Base-by-base conservation (phyloP, 2,888 invertebrate genomes). In the Xiphydria camelus region DNA sequence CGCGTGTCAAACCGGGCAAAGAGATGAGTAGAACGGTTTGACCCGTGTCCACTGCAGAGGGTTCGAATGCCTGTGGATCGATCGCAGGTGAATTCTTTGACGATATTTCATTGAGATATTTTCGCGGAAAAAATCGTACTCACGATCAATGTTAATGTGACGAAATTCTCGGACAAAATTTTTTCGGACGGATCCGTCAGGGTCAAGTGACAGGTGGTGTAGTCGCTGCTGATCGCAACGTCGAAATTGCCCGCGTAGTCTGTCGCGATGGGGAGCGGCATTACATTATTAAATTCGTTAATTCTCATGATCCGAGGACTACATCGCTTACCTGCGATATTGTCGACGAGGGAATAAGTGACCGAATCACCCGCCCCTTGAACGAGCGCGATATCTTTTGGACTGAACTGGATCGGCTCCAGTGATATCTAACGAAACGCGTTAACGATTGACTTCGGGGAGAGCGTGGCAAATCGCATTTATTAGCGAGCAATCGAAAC, bases 1-100 rank as follows among this genome's bases (percentile, higher is more conserved):
- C n/a, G n/a, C n/a, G n/a, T n/a, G n/a, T n/a, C n/a, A n/a, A 23
- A 25, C 49, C 51, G 12, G 57, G 53, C 25, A 59, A 36, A 19
- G 42, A 37, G 21, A 59, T 38, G 21, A 52, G 53, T 19, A 59
- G 34, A 15, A 55, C 37, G 10, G 55, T 53, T 1, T 22, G 10
- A 3, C 31, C 43, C 2, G 39, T 38, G 4, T 31, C 41, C 19
- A 40, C 21, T 7, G 33, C 41, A 18, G 41, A 47, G 9, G 41
- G 14, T 44, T 49, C 53, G 22, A 6, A 32, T 32, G 40, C 49
- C n/a, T n/a, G n/a, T n/a, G n/a, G n/a, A n/a, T n/a, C n/a, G n/a
- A n/a, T n/a, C n/a, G 3, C 9, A 19, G 10, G 12, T 26, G n/a
- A 9, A 31, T 40, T 14, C 22, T 20, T 9, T 19, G 7, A 31